A percentile compares a stretch with the other conserved stretches of the same genome.
Conservation (phyloP, 2,888 invertebrate species). For the Acanthococcus lagerstroemiae region DNA sequence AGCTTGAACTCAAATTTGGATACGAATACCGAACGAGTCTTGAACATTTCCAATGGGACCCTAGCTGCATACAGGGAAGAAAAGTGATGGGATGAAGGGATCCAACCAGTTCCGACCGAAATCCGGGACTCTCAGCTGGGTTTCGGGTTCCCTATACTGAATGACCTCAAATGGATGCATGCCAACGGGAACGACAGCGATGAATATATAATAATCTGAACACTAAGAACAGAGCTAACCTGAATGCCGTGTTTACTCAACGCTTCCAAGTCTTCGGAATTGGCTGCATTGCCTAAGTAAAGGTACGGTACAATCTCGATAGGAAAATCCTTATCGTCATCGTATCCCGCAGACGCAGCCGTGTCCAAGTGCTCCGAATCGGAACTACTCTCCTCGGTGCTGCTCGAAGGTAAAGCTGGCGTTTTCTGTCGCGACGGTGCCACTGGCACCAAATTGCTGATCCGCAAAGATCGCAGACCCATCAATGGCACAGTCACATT, state of each 20-base stretch:
- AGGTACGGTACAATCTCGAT: constrained; percentile 89
- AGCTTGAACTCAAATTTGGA: too few relatives aligned
- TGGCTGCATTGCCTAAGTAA: constrained; percentile 88
- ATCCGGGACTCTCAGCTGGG: too few relatives aligned
- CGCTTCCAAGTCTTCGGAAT: constrained; percentile 81
- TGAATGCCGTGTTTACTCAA: constrained; percentile 81
- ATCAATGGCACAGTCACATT: constrained; percentile 52
- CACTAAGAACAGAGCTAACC: too few relatives aligned
- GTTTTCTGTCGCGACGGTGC: constrained; percentile 14
- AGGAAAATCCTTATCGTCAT: constrained; percentile 67
- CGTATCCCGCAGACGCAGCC: constrained; percentile 46
- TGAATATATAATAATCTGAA: not conserved
- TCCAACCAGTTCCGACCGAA: too few relatives aligned
- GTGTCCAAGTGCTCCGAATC: constrained; percentile 28
- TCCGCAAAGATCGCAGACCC: constrained; percentile 62
- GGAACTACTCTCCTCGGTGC: constrained; percentile 27
- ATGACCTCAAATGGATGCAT: too few relatives aligned
- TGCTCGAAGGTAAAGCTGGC: constrained; percentile 26
- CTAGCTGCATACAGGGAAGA: too few relatives aligned
- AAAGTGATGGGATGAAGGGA: too few relatives aligned
- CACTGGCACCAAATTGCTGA: constrained; percentile 39
- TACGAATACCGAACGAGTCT: too few relatives aligned
- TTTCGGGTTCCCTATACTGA: too few relatives aligned
- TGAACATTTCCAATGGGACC: too few relatives aligned
- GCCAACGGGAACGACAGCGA: too few relatives aligned